phyloP scores from a whole-genome alignment of 2,113 vertebrate genomes.

The Barnardius zonarius region DNA sequence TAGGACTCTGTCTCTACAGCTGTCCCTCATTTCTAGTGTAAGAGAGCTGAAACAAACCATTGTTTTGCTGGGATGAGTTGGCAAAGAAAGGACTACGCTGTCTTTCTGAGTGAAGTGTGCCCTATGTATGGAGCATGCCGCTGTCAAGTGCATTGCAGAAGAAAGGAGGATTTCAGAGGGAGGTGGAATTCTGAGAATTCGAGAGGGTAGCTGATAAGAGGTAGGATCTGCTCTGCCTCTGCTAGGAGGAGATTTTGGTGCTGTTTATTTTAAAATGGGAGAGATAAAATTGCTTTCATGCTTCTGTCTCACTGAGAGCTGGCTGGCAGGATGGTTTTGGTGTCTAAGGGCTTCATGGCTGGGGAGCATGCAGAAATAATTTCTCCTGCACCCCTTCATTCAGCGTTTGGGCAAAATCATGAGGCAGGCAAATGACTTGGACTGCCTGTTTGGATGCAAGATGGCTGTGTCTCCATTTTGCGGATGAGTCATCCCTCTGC shows the following conservation, averaged over 20 bases:
- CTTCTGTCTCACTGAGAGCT: background rate
- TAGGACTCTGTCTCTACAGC: background rate
- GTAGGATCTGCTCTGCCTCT: background rate
- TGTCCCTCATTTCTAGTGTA: background rate
- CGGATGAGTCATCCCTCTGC: background rate
- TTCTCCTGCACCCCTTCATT: background rate
- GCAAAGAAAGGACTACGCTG: background rate
- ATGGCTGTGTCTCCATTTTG: background rate
- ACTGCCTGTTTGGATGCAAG: background rate
- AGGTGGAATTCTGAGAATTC: conserved; percentile 20
- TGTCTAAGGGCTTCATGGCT: background rate
- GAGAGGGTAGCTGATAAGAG: conserved; percentile 19
- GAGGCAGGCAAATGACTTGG: background rate
- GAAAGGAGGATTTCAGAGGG: background rate
- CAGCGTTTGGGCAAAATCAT: rapidly evolving
- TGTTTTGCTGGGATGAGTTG: background rate
- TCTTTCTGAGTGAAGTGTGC: background rate
- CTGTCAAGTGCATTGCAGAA: background rate
- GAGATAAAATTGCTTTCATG: background rate
- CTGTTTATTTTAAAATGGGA: conserved; percentile 32
- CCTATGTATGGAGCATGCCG: background rate
- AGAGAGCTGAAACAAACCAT: background rate
- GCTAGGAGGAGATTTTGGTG: background rate
- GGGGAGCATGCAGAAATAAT: background rate
- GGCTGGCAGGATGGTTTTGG: background rate